Evolutionary conservation across 2,113 vertebrate species (phyloP).

Genomic region (Diglossa brunneiventris): DNA sequence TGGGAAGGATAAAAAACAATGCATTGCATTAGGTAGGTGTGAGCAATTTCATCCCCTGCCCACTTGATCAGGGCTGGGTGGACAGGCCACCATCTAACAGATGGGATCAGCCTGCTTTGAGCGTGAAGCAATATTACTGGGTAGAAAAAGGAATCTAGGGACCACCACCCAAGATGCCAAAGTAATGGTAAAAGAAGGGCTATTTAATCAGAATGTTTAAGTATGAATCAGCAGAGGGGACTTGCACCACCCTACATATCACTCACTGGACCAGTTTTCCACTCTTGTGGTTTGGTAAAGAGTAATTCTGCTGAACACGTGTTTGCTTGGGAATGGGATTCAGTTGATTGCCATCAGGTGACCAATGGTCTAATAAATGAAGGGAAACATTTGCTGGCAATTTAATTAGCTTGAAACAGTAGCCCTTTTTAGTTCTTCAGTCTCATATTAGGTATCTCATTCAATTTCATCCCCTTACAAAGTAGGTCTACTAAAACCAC

Average conservation of each 20-base stretch:
- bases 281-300: neutral
- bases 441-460: neutral
- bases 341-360: neutral
- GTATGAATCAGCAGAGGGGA: neutral
- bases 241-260: neutral
- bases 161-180: neutral
- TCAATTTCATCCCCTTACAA: neutral
- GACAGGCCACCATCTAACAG: neutral
- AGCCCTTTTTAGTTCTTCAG: neutral
- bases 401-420: neutral
- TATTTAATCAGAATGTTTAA: neutral
- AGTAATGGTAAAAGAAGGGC: neutral
- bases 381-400: neutral
- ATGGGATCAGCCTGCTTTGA: neutral
- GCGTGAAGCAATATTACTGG: neutral
- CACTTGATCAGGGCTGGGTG: neutral
- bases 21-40: constrained; percentile 76
- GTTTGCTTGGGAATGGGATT: neutral
- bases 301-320: neutral
- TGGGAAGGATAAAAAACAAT: constrained; percentile 74
- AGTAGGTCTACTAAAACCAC: neutral
- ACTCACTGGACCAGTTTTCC: neutral
- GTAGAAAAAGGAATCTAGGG: neutral
- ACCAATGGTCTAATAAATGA: neutral
- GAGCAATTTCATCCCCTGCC: neutral